Evolutionary conservation across 2,113 vertebrate species (phyloP).

Genomic region (Dasyprocta punctata): DNA sequence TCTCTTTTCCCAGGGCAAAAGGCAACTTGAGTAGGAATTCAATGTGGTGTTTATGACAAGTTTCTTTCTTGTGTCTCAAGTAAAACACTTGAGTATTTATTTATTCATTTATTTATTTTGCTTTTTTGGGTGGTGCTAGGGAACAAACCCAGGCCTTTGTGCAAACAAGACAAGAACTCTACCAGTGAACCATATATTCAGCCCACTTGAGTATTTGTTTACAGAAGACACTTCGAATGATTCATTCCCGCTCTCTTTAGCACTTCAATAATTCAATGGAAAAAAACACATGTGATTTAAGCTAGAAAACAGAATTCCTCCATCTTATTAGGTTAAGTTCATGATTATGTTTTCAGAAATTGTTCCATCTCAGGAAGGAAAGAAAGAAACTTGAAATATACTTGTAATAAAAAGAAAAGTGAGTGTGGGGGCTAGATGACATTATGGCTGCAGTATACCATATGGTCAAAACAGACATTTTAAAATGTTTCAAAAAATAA

Average conservation of each 20-base stretch:
- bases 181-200: not conserved
- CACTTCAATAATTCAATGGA: not conserved
- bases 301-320: not conserved
- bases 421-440: not conserved
- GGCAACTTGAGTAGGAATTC: not conserved
- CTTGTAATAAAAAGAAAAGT: constrained; percentile 41
- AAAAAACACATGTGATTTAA: not conserved
- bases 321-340: not conserved
- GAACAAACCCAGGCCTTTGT: not conserved
- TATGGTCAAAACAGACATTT: constrained; percentile 5
- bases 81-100: not conserved
- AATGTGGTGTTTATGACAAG: not conserved
- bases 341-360: constrained; percentile 36
- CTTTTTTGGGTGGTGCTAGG: not conserved
- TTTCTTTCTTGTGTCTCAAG: not conserved
- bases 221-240: not conserved
- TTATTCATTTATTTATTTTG: not conserved
- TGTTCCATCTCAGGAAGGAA: constrained; percentile 10
- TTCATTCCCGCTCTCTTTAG: not conserved
- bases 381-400: constrained; percentile 18
- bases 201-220: not conserved
- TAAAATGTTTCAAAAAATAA: not conserved
- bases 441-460: not conserved
- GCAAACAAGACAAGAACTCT: not conserved
- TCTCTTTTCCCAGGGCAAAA: not conserved